Evolutionary conservation across 2,888 invertebrate species (phyloP), one percentile per base, ranked within the genome.

Genomic region (Pseudococcus longispinus): DNA sequence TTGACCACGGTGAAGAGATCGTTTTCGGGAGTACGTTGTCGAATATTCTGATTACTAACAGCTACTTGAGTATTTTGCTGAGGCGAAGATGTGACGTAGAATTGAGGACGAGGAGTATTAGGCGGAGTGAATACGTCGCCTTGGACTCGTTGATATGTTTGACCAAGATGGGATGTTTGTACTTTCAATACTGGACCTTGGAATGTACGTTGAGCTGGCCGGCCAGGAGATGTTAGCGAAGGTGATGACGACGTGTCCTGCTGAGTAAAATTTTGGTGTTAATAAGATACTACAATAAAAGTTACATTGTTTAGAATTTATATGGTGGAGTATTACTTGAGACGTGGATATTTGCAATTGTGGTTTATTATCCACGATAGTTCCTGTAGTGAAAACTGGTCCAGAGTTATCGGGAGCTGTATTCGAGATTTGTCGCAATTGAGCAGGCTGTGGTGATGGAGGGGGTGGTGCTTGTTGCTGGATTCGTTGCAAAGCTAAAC

Each of bases 41-140:
- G 42, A 77, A 88, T 83, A 82, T 87, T 74, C 80, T 84, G 74
- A 83, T 74, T 82, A 87, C 51, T 83, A 65, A 88, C 44, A 60
- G 46, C 6, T n/a, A 82, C 11, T 23, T 87, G 87, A 85, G 85
- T 9, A 85, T 65, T 85, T 23, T 85, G 83, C 9, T 42, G 46
- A 2, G 88, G 84, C 0, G 88, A 86, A 90, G 87, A 91, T 90
- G 60, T 91, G 91, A 60, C 91, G 91, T 89, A 51, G 89, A 89
- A 82, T 88, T 87, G 80, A 20, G 83, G 46, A 18, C 87, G 55
- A n/a, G 82, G 87, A 20, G 80, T 87, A 23, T 44, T 74, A 3
- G 87, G 77, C 23, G 87, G 20, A 37, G 84, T 60, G n/a, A 87
- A 87, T n/a, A 74, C 77, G 74, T 87, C 87, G 15, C 65, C 55